Conservation (phyloP, 2,888 invertebrate genomes). For the Boloria selene region DNA sequence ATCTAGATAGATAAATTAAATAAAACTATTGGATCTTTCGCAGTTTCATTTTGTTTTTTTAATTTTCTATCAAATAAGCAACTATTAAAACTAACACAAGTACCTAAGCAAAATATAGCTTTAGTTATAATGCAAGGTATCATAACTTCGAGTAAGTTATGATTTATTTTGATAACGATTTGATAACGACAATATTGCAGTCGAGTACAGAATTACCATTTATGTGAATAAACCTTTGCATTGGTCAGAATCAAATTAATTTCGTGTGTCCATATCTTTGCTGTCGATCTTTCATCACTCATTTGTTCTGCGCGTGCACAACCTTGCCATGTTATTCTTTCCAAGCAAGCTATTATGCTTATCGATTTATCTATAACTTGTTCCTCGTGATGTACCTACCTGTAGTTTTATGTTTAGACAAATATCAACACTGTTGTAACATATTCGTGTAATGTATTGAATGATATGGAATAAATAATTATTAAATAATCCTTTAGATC, state of each 20-base stretch:
- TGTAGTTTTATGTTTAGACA: conserved; percentile 34
- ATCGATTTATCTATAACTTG: conserved; percentile 44
- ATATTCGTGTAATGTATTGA: background rate
- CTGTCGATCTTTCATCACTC: conserved; percentile 48
- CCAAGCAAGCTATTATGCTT: conserved; percentile 43
- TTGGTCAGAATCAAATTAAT: conserved; percentile 39
- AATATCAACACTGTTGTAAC: conserved; percentile 24
- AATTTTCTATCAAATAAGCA: no score
- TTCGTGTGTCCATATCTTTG: conserved; percentile 36
- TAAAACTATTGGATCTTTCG: no score
- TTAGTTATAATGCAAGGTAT: no score
- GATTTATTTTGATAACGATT: no score
- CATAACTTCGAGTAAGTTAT: no score
- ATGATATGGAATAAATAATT: background rate
- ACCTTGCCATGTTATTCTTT: conserved; percentile 44
- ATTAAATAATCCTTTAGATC: no score
- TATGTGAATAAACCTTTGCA: conserved; percentile 32
- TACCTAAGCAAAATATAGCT: no score
- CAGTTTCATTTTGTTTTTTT: no score
- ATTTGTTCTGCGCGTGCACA: conserved; percentile 45
- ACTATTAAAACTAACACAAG: no score
- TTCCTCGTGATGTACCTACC: conserved; percentile 37
- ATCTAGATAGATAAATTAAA: no score
- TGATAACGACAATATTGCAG: conserved; percentile 3
- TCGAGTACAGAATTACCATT: conserved; percentile 8